Conservation (phyloP, 1,140 invertebrate species). For the Drosophila insularis region DNA sequence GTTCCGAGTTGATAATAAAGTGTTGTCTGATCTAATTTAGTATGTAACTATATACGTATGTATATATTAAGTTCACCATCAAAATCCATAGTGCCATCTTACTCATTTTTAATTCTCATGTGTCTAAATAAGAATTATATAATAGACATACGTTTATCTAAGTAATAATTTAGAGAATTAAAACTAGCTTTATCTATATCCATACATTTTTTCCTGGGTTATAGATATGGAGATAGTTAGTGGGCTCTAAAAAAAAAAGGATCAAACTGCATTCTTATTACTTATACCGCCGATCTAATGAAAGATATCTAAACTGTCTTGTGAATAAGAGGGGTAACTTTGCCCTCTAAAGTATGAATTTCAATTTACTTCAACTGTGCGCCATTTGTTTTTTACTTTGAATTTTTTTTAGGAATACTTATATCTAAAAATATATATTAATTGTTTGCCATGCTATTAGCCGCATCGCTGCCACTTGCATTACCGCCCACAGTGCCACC, state of each 20-base stretch:
- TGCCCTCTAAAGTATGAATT: too few relatives aligned
- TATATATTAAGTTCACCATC: background rate
- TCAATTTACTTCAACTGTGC: background rate
- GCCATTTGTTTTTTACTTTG: background rate
- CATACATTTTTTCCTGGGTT: too few relatives aligned
- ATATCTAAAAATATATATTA: conserved; percentile 23
- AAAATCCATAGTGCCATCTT: background rate
- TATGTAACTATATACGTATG: background rate
- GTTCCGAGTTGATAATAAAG: background rate
- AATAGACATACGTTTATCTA: background rate
- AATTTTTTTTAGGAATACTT: background rate
- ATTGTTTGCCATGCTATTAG: conserved; percentile 42
- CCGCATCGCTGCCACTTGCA: conserved; percentile 25
- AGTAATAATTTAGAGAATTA: background rate
- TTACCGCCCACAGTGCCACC: conserved; percentile 5
- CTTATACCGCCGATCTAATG: too few relatives aligned
- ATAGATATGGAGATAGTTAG: too few relatives aligned
- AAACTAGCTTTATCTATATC: background rate
- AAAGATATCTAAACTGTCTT: too few relatives aligned
- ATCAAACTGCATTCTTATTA: too few relatives aligned
- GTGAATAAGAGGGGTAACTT: too few relatives aligned
- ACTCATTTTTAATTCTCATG: background rate
- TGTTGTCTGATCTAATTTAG: background rate
- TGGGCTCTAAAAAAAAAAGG: too few relatives aligned
- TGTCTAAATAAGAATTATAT: too few relatives aligned